These are phyloP conservation scores for Rafetus swinhoei DNA, from an alignment of 2,113 vertebrate genomes.

Conservation along the genomic window DNA sequence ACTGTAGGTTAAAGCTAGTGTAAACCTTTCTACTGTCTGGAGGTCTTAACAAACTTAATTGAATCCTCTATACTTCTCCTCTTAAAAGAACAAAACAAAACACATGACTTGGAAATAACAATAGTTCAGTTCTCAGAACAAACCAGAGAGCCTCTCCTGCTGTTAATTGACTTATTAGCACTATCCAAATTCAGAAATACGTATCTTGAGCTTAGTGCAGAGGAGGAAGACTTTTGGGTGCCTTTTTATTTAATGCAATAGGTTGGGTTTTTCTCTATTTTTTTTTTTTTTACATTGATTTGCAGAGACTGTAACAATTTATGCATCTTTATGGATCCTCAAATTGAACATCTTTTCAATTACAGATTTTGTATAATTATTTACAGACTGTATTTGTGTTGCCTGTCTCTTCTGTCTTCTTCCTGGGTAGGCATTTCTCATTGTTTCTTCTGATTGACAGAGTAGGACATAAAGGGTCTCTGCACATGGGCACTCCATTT, in stretches of 20 bases:
- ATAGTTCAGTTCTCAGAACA: slow-evolving; percentile 15
- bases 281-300: not conserved
- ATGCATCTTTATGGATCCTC: not conserved
- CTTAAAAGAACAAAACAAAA: slow-evolving; percentile 57
- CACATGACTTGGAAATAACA: slow-evolving; percentile 29
- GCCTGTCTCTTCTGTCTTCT: not conserved
- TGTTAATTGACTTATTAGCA: not conserved
- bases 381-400: not conserved
- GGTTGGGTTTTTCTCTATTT: not conserved
- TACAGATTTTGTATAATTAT: not conserved
- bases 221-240: not conserved
- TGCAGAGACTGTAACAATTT: not conserved
- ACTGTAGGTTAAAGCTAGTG: slow-evolving; percentile 11
- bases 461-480: slow-evolving; percentile 23
- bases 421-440: not conserved
- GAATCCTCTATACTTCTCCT: slow-evolving; percentile 33
- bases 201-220: not conserved
- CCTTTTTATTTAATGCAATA: slow-evolving; percentile 8
- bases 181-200: slow-evolving; percentile 1
- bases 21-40: slow-evolving; percentile 31
- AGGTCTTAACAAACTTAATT: slow-evolving; percentile 58
- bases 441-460: slow-evolving; percentile 19
- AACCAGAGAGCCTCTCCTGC: slow-evolving; percentile 12
- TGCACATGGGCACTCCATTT: slow-evolving; percentile 46
- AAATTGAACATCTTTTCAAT: not conserved